Evolutionary conservation across 2,797 vertebrate genomes (phyloP).

Genomic region (Pseudocheirus occidentalis): DNA sequence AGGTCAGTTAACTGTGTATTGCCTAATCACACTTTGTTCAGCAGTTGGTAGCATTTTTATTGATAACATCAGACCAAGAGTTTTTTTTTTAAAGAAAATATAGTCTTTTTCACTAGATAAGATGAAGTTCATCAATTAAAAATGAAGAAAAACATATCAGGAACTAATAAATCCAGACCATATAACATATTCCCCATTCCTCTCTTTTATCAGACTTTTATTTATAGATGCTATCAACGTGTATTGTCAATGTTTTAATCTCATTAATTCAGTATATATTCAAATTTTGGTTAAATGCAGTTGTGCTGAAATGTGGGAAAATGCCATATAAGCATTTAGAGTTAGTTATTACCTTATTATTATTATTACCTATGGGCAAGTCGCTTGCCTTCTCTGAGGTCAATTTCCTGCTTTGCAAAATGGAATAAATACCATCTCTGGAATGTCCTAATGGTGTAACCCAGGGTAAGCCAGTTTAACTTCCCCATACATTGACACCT

Average conservation of each 20-base stretch:
- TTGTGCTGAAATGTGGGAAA: neutral
- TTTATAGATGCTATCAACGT: conserved; percentile 61
- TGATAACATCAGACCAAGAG: conserved; percentile 86
- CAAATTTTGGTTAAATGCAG: neutral
- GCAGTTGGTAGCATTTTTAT: conserved; percentile 83
- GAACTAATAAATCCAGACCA: conserved; percentile 84
- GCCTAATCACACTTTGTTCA: conserved; percentile 73
- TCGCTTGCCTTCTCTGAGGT: neutral
- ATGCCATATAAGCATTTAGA: neutral
- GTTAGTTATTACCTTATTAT: neutral
- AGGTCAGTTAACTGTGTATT: conserved; percentile 77
- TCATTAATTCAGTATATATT: neutral
- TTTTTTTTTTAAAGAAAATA: conserved; percentile 82
- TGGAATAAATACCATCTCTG: neutral
- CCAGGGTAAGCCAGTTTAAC: no score
- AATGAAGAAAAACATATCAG: conserved; percentile 79
- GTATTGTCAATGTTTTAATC: conserved; percentile 14
- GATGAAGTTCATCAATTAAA: conserved; percentile 84
- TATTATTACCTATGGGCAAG: no score
- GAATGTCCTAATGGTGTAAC: no score
- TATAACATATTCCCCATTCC: conserved; percentile 35
- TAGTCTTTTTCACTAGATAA: conserved; percentile 87
- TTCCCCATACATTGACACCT: no score
- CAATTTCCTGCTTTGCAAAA: neutral
- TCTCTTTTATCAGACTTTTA: conserved; percentile 40